These are phyloP conservation scores for Pseudochirops corinnae DNA, from an alignment of 2,797 vertebrate genomes.

Conservation along the genomic window DNA sequence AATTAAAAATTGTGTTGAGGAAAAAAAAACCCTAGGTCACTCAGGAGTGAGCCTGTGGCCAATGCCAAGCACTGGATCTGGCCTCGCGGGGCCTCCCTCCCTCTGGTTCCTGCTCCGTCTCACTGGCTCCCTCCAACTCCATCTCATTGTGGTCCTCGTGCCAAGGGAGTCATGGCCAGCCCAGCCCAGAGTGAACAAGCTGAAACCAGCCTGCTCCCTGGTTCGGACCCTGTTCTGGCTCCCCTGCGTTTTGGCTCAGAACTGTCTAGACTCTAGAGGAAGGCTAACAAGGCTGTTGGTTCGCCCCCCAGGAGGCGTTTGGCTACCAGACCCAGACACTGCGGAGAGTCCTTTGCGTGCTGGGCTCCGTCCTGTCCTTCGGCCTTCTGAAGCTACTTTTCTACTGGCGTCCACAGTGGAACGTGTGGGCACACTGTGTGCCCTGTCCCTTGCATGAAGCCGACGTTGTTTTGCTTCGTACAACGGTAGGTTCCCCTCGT, in stretches of 20 bases:
- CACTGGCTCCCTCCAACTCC: neutral
- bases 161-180: neutral
- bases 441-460: slow-evolving; percentile 84
- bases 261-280: neutral
- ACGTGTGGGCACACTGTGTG: slow-evolving; percentile 84
- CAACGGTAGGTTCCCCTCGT: slow-evolving; percentile 79
- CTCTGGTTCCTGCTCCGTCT: neutral
- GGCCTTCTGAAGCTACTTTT: slow-evolving; percentile 84
- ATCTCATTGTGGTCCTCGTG: neutral
- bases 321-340: slow-evolving; percentile 83
- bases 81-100: accelerated
- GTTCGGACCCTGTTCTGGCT: neutral
- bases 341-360: slow-evolving; percentile 78
- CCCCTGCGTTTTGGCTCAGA: slow-evolving; percentile 30
- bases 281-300: slow-evolving; percentile 35
- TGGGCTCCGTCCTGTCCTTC: slow-evolving; percentile 81
- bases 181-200: slow-evolving; percentile 3
- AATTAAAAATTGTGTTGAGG: neutral
- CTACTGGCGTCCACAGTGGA: slow-evolving; percentile 86
- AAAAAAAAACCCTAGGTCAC: neutral
- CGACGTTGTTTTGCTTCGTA: slow-evolving; percentile 82
- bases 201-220: slow-evolving; percentile 29
- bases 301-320: slow-evolving; percentile 83
- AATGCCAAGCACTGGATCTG: neutral
- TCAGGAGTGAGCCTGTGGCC: neutral